A percentile compares a stretch with the other conserved stretches of the same genome.
phyloP scores from a whole-genome alignment of 2,113 vertebrate species.

The Psophia crepitans region DNA sequence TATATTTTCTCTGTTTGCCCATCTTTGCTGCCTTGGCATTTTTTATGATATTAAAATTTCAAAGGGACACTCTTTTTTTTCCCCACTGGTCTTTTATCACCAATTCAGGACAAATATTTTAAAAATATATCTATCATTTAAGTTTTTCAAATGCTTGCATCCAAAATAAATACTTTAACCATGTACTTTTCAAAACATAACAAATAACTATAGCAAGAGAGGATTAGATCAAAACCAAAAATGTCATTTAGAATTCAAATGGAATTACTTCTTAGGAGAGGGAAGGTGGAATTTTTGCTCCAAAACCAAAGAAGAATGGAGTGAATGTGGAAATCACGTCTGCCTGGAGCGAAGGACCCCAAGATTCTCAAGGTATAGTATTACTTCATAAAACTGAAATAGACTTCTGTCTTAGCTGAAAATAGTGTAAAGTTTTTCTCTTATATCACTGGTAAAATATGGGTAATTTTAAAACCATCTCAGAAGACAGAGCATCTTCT shows the following conservation, averaged over 20 bases:
- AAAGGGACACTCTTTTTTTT: not conserved
- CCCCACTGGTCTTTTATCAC: not conserved
- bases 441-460: not conserved
- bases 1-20: not conserved
- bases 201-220: not conserved
- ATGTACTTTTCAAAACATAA: not conserved
- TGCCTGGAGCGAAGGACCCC: constrained; percentile 50
- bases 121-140: not conserved
- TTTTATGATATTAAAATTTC: not conserved
- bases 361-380: constrained; percentile 67
- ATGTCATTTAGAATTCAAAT: not conserved
- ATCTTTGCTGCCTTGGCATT: not conserved
- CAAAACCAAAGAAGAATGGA: constrained; percentile 57
- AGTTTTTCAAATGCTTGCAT: not conserved
- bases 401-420: not conserved
- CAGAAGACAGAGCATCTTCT: not conserved
- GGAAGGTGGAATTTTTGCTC: constrained; percentile 2
- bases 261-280: constrained; percentile 59
- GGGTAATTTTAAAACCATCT: not conserved
- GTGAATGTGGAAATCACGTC: constrained; percentile 54
- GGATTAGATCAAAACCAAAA: not conserved
- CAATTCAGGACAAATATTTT: not conserved
- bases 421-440: not conserved
- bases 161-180: not conserved
- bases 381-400: not conserved